Conservation (phyloP, 2,113 vertebrate species). For the Megalops atlanticus region DNA sequence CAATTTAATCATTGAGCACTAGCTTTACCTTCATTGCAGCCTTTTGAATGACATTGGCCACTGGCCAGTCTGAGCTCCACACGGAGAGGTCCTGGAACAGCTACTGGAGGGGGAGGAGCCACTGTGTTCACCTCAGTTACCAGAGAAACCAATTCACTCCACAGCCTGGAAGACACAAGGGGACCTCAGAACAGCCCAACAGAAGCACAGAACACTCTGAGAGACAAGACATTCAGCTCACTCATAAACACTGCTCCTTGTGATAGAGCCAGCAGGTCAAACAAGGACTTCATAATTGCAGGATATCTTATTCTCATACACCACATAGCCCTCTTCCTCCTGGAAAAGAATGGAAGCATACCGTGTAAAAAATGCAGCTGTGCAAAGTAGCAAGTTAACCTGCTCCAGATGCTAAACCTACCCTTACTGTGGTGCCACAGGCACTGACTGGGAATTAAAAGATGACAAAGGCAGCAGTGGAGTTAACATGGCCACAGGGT, state of each 20-base stretch:
- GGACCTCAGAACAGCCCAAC: background rate
- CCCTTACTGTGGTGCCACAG: background rate
- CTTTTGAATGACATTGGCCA: slow-evolving; percentile 57
- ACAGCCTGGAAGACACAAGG: slow-evolving; percentile 40
- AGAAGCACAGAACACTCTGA: background rate
- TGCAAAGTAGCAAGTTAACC: background rate
- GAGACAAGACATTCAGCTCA: background rate
- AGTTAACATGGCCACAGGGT: background rate
- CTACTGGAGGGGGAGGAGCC: slow-evolving; percentile 37
- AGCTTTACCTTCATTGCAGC: slow-evolving; percentile 60
- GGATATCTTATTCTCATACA: slow-evolving; percentile 15
- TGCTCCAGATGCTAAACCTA: background rate
- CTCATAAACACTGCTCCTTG: background rate
- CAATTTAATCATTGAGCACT: no score
- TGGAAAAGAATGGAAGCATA: background rate
- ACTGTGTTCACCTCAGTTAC: slow-evolving; percentile 27
- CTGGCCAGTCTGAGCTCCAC: slow-evolving; percentile 63
- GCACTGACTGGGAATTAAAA: background rate
- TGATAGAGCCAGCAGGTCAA: background rate
- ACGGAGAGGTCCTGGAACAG: slow-evolving; percentile 48
- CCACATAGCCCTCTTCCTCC: background rate
- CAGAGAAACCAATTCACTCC: slow-evolving; percentile 44
- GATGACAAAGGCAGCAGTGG: background rate
- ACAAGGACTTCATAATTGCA: background rate
- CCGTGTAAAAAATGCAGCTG: background rate